A percentile compares a stretch with the other conserved stretches of the same genome.
These are phyloP conservation scores for Nautilus pompilius DNA, from an alignment of 1,140 invertebrate genomes.

Conservation along the genomic window DNA sequence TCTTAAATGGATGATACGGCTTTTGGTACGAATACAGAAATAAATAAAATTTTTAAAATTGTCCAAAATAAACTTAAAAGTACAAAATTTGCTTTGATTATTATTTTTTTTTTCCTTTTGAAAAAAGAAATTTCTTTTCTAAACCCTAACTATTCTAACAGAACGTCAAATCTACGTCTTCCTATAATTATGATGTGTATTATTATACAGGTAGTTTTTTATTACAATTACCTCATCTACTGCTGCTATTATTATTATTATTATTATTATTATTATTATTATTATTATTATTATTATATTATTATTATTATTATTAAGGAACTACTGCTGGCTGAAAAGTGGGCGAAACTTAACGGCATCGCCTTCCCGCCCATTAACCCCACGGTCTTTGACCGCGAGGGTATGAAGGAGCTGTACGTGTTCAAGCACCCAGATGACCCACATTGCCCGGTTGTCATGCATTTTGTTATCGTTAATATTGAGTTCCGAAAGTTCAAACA, in stretches of 20 bases:
- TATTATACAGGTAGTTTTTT: too few relatives aligned
- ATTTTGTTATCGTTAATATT: constrained; percentile 58
- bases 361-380: constrained; percentile 58
- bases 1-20: too few relatives aligned
- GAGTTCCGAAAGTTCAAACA: constrained; percentile 52
- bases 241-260: neutral
- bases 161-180: too few relatives aligned
- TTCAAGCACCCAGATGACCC: constrained; percentile 55
- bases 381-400: constrained; percentile 47
- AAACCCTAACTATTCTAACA: too few relatives aligned
- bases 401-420: constrained; percentile 57
- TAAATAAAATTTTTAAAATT: too few relatives aligned
- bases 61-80: too few relatives aligned
- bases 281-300: neutral
- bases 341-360: constrained; percentile 55
- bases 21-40: too few relatives aligned
- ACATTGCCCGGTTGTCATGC: constrained; percentile 56
- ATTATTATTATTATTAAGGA: constrained; percentile 42
- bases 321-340: constrained; percentile 56
- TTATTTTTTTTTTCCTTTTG: too few relatives aligned
- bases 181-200: too few relatives aligned
- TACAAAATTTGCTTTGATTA: too few relatives aligned
- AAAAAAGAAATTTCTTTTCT: too few relatives aligned
- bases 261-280: neutral
- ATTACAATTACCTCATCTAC: too few relatives aligned